Evolutionary conservation across 2,888 invertebrate species (phyloP).

Genomic region (Pheosia tremula): DNA sequence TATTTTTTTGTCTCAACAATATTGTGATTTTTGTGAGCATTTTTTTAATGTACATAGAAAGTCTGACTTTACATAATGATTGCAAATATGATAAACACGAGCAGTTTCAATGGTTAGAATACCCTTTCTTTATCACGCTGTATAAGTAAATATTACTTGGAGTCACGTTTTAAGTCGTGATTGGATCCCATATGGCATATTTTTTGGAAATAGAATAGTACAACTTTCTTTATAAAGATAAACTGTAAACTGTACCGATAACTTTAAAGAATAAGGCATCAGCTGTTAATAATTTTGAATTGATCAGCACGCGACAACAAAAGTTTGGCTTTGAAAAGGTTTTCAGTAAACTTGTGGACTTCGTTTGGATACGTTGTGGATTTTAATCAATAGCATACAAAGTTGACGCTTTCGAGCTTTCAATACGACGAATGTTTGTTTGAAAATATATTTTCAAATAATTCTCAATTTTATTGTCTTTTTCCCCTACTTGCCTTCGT

Average conservation of each 20-base stretch:
- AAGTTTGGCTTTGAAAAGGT: constrained; percentile 18
- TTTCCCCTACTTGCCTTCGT: background rate
- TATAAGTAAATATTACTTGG: too few relatives aligned
- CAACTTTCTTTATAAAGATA: too few relatives aligned
- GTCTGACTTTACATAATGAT: too few relatives aligned
- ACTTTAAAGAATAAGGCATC: constrained; percentile 10
- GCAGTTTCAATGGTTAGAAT: too few relatives aligned
- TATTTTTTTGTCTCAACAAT: too few relatives aligned
- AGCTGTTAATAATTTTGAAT: constrained; percentile 18
- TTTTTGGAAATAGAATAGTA: too few relatives aligned
- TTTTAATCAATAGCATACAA: constrained; percentile 20
- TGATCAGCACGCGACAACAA: constrained; percentile 16
- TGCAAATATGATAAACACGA: too few relatives aligned
- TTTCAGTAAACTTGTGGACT: constrained; percentile 15
- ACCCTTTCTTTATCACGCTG: too few relatives aligned
- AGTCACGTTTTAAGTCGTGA: too few relatives aligned
- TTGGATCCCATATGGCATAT: too few relatives aligned
- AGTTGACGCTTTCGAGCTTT: background rate
- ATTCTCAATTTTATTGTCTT: background rate
- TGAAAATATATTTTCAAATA: background rate
- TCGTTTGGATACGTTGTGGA: constrained; percentile 16
- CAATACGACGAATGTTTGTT: background rate
- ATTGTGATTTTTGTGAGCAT: too few relatives aligned
- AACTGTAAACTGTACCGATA: constrained; percentile 1
- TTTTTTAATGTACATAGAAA: too few relatives aligned